Evolutionary conservation across 2,797 vertebrate species (phyloP), one percentile per base, ranked within the genome.

Genomic region (Margarornis squamiger): DNA sequence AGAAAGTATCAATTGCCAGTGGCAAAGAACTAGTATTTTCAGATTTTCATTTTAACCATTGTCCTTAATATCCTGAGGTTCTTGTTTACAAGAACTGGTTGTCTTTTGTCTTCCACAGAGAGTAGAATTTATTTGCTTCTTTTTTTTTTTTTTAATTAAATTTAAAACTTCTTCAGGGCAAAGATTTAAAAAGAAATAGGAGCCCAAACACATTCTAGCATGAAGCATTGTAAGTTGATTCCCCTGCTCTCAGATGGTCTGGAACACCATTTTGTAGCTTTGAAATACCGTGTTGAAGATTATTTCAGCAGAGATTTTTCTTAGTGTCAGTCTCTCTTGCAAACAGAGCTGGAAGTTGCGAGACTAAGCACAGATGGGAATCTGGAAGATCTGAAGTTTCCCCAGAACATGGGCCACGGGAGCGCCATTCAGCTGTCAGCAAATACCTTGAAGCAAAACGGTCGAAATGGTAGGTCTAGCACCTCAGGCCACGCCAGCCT

Each of bases 401-500:
- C 99, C 55, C 99, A 99, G 97, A 99, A 98, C 6, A 97, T 98
- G 84, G 99, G 98, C 81, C 98, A 99, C 4, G 99, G 99, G 63
- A 99, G 99, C 32, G 97, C 99, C 58, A 99, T 99, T 94, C 99
- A 99, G 96, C 98, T 99, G 39, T 99, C 99, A 9, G 99, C 99
- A 27, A 99, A 99, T 95, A 99, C 99, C 13, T 97, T 99, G 62
- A 99, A 99, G 94, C 99, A 99, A 93, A 99, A 99, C n/a, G 99
- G 99, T 38, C 98, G 99, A 77, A 99, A 99, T 3, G 99, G 99
- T 99, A 97, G 96, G 98, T 96, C 58, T 80, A 61, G 68, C 71
- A 45, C 29, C 22, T 74, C 55, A 18, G 10, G 52, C 36, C 36
- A 30, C 1, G 0, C 13, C 8, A 2, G 20, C 41, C 34, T 90